A percentile compares a stretch with the other conserved stretches of the same genome.
phyloP scores from a whole-genome alignment of 2,888 invertebrate genomes.

The Eupithecia centaureata region DNA sequence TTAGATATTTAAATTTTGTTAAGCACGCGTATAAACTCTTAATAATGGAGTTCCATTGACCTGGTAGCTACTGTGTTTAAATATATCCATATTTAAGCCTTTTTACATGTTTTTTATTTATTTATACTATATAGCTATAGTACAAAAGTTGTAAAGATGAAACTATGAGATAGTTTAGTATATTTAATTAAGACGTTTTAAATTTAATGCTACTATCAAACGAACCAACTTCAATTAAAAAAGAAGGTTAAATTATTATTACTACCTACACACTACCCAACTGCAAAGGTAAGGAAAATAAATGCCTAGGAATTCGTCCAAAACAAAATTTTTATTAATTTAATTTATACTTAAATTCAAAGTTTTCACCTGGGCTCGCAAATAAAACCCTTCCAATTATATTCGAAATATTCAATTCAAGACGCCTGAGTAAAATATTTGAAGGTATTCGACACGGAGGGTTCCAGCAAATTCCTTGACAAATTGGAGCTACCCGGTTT shows the following conservation, averaged over 20 bases:
- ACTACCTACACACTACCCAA: neutral
- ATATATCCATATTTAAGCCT: no score
- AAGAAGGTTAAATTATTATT: no score
- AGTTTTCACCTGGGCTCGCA: neutral
- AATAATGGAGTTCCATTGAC: neutral
- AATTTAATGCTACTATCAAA: no score
- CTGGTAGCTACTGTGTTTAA: neutral
- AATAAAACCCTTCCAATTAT: conserved; percentile 4
- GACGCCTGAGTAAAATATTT: conserved; percentile 9
- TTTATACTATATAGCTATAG: no score
- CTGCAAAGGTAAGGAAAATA: neutral
- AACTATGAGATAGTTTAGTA: no score
- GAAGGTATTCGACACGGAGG: neutral
- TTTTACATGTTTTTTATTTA: no score
- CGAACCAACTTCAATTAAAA: no score
- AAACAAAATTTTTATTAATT: neutral
- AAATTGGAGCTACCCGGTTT: conserved; percentile 34
- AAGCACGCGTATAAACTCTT: neutral
- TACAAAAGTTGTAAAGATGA: no score
- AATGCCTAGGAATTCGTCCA: neutral
- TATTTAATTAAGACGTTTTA: no score
- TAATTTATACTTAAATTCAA: neutral
- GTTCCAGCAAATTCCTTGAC: conserved; percentile 30
- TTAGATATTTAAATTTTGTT: conserved; percentile 1
- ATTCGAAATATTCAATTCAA: conserved; percentile 16